Evolutionary conservation across 2,797 vertebrate species (phyloP).

Genomic region (Lithobates pipiens): DNA sequence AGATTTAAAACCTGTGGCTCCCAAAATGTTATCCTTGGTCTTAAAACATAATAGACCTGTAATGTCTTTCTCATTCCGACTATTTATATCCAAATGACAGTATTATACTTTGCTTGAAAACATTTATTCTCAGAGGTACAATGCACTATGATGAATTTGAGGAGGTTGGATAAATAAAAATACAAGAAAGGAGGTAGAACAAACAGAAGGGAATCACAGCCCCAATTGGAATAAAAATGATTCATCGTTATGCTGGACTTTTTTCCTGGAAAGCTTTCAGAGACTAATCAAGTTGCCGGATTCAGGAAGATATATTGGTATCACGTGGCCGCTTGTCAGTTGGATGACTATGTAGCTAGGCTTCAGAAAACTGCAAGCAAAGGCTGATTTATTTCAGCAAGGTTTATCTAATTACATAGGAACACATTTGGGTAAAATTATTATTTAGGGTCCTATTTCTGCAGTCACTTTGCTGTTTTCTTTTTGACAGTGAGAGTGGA

Average conservation of each 20-base stretch:
- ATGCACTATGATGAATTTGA: slow-evolving; percentile 49
- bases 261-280: slow-evolving; percentile 70
- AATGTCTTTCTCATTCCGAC: slow-evolving; percentile 45
- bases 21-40: slow-evolving; percentile 69
- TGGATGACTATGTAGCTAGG: slow-evolving; percentile 49
- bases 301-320: slow-evolving; percentile 60
- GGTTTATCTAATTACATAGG: slow-evolving; percentile 37
- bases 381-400: slow-evolving; percentile 12
- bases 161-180: slow-evolving; percentile 60
- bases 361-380: slow-evolving; percentile 16
- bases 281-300: slow-evolving; percentile 63
- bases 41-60: slow-evolving; percentile 59
- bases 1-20: slow-evolving; percentile 72
- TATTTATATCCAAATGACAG: slow-evolving; percentile 58
- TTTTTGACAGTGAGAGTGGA: neutral
- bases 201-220: slow-evolving; percentile 57
- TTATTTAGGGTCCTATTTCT: neutral
- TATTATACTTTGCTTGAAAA: slow-evolving; percentile 58
- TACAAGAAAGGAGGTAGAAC: slow-evolving; percentile 60
- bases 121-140: slow-evolving; percentile 58
- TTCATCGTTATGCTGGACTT: slow-evolving; percentile 69
- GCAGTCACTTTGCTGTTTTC: neutral
- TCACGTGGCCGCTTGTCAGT: slow-evolving; percentile 55
- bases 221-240: slow-evolving; percentile 63
- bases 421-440: slow-evolving; percentile 25